A percentile compares a stretch with the other conserved stretches of the same genome.
Evolutionary conservation across 2,797 vertebrate genomes (phyloP).

Genomic region (Lerista edwardsae): DNA sequence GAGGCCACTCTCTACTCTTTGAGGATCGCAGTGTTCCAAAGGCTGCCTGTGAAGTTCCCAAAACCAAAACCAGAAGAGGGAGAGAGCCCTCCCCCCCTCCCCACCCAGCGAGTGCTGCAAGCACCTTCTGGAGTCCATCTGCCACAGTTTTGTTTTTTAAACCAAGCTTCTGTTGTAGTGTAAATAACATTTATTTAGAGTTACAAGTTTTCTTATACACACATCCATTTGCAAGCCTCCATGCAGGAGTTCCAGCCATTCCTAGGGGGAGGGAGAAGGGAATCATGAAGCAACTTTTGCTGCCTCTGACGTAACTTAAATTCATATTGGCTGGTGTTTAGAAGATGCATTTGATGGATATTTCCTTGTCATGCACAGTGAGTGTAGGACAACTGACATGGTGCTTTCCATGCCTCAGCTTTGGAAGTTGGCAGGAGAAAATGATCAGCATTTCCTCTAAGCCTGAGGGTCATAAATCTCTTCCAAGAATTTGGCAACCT

Average conservation of each 20-base stretch:
- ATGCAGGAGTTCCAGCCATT: conserved; percentile 43
- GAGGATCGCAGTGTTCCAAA: neutral
- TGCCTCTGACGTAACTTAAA: conserved; percentile 53
- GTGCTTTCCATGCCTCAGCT: conserved; percentile 56
- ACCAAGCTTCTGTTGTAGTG: conserved; percentile 39
- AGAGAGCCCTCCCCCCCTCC: neutral
- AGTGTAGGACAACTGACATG: conserved; percentile 41
- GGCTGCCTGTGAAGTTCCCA: neutral
- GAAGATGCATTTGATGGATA: conserved; percentile 67
- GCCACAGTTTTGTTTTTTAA: neutral
- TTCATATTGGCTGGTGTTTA: conserved; percentile 73
- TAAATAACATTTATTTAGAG: conserved; percentile 51
- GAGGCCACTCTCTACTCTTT: neutral
- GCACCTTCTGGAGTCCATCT: conserved; percentile 6
- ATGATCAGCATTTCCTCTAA: conserved; percentile 70
- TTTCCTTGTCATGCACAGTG: conserved; percentile 58
- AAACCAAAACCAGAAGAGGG: neutral
- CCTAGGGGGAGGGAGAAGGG: neutral
- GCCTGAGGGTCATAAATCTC: conserved; percentile 67
- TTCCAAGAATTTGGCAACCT: conserved; percentile 68
- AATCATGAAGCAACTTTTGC: neutral
- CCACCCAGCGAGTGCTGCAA: neutral
- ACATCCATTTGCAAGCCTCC: neutral
- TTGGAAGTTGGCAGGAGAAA: conserved; percentile 56
- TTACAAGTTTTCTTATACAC: conserved; percentile 5